A percentile compares a stretch with the other conserved stretches of the same genome.
Evolutionary conservation across 1,140 invertebrate genomes (phyloP).

Genomic region (Lordiphosa stackelbergi): DNA sequence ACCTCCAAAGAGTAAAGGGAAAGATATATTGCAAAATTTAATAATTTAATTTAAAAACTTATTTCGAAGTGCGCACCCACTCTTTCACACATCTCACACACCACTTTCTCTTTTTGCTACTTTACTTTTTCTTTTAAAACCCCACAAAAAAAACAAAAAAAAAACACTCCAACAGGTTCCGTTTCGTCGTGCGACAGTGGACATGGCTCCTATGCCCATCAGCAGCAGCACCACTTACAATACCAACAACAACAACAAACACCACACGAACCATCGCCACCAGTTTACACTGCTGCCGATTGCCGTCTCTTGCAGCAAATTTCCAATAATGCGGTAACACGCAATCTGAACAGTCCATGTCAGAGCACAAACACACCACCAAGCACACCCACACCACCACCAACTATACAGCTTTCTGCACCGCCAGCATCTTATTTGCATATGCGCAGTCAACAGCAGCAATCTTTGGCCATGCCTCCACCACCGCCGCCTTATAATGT

Average conservation of each 20-base stretch:
- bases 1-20: too few species aligned
- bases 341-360: constrained; percentile 58
- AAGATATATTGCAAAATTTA: too few species aligned
- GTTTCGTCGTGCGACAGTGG: constrained; percentile 91
- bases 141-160: constrained; percentile 26
- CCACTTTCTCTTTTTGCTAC: constrained; percentile 23
- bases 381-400: constrained; percentile 58
- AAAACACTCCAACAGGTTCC: constrained; percentile 80
- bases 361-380: constrained; percentile 60
- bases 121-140: constrained; percentile 42
- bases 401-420: constrained; percentile 40
- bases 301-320: constrained; percentile 71
- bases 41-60: constrained; percentile 12
- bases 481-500: constrained; percentile 64
- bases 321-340: constrained; percentile 72
- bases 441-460: constrained; percentile 47
- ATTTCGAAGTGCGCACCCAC: constrained; percentile 25
- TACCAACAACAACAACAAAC: constrained; percentile 24
- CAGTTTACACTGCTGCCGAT: constrained; percentile 72
- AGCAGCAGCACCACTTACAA: constrained; percentile 61
- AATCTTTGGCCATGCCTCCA: constrained; percentile 59
- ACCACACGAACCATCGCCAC: constrained; percentile 53
- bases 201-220: constrained; percentile 87
- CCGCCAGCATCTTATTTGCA: constrained; percentile 55
- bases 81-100: constrained; percentile 15